Evolutionary conservation across 2,113 vertebrate genomes (phyloP).

Genomic region (Pseudorectes ferrugineus): DNA sequence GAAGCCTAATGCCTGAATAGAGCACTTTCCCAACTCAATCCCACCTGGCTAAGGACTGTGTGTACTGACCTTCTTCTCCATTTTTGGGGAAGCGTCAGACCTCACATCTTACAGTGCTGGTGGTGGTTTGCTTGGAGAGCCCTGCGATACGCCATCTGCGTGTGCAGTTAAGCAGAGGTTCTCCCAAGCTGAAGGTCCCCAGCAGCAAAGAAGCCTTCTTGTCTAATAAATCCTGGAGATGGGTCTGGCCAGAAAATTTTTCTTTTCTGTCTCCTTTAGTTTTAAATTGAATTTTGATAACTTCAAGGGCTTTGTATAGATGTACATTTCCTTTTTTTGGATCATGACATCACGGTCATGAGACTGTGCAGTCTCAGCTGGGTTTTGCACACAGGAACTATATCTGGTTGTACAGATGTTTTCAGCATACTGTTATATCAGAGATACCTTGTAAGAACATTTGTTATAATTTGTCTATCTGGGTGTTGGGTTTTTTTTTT

Average conservation of each 20-base stretch:
- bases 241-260: not conserved
- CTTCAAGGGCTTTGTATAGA: not conserved
- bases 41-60: not conserved
- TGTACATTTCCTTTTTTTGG: not conserved
- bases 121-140: not conserved
- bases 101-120: not conserved
- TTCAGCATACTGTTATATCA: slow-evolving; percentile 21
- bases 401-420: slow-evolving; percentile 31
- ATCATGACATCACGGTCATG: not conserved
- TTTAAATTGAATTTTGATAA: not conserved
- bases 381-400: not conserved
- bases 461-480: not conserved
- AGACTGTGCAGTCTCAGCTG: not conserved
- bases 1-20: not conserved
- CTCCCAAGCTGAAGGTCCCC: not conserved
- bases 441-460: slow-evolving; percentile 1
- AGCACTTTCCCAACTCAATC: not conserved
- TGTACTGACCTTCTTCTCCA: not conserved
- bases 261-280: not conserved
- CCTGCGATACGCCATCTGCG: not conserved
- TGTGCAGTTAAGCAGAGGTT: not conserved
- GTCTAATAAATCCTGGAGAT: not conserved
- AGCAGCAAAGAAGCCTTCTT: not conserved
- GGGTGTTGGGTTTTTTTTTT: not conserved
- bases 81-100: not conserved